phyloP scores from a whole-genome alignment of 2,888 invertebrate species.

The Oithona nana region DNA sequence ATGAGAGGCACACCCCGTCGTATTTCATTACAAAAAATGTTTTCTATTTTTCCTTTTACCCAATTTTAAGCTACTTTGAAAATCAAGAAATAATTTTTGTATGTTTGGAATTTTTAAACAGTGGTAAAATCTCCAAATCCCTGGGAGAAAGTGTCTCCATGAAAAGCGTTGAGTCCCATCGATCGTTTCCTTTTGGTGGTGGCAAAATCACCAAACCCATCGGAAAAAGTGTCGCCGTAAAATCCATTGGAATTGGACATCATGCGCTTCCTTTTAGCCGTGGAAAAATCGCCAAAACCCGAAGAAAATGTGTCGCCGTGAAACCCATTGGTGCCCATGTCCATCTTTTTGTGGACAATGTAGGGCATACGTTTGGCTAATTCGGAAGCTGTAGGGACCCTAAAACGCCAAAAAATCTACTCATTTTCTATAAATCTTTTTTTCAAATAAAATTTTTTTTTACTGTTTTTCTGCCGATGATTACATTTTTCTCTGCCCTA shows the following conservation, averaged over 20 bases:
- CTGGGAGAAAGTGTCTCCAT: constrained; percentile 25
- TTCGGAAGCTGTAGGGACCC: too few species aligned
- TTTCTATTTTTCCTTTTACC: too few species aligned
- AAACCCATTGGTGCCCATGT: constrained; percentile 23
- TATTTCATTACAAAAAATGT: too few species aligned
- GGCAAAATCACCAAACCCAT: constrained; percentile 25
- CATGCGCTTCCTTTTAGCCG: constrained; percentile 22
- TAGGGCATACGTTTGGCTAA: background rate
- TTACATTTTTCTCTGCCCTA: too few species aligned
- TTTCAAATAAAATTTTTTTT: too few species aligned
- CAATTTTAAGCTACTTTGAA: too few species aligned
- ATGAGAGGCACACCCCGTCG: too few species aligned
- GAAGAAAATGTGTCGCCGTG: constrained; percentile 25
- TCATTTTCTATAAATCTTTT: too few species aligned
- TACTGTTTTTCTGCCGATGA: too few species aligned
- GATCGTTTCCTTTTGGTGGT: constrained; percentile 21
- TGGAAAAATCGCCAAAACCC: constrained; percentile 25
- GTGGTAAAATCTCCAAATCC: constrained; percentile 25
- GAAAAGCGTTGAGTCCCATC: constrained; percentile 22
- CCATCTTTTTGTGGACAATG: constrained; percentile 16
- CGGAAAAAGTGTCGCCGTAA: constrained; percentile 25
- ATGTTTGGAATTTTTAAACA: too few species aligned
- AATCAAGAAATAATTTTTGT: too few species aligned
- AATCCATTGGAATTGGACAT: constrained; percentile 22
- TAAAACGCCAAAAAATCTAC: too few species aligned